Evolutionary conservation across 2,113 vertebrate genomes (phyloP).

Genomic region (Pleuronectes platessa): DNA sequence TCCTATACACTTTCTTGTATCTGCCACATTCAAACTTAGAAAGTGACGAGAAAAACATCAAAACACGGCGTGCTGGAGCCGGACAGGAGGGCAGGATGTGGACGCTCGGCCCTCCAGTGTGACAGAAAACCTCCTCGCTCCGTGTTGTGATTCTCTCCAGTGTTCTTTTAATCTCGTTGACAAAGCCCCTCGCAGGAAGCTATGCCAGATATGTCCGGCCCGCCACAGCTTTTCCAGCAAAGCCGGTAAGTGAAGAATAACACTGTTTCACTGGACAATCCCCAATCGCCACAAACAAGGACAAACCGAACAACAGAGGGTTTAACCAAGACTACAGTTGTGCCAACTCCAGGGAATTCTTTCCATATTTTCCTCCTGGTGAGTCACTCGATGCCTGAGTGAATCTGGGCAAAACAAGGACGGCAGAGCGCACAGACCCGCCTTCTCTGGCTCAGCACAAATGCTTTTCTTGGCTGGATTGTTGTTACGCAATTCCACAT

Average conservation of each 20-base stretch:
- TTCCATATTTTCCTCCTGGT: conserved; percentile 74
- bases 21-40: background rate
- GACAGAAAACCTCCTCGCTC: conserved; percentile 35
- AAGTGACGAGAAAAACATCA: conserved; percentile 1
- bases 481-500: background rate
- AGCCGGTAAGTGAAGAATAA: conserved; percentile 74
- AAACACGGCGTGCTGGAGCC: background rate
- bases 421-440: background rate
- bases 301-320: conserved; percentile 74
- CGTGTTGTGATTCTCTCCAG: conserved; percentile 68
- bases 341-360: conserved; percentile 76
- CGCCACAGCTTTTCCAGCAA: conserved; percentile 54
- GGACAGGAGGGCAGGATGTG: conserved; percentile 47
- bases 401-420: conserved; percentile 77
- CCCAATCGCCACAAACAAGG: conserved; percentile 71
- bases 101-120: conserved; percentile 24
- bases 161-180: conserved; percentile 74
- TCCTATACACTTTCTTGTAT: background rate
- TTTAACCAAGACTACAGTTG: conserved; percentile 70
- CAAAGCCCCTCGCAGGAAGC: conserved; percentile 71
- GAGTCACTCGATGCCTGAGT: conserved; percentile 72
- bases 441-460: background rate
- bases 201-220: conserved; percentile 81
- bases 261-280: conserved; percentile 70
- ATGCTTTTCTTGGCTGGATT: background rate